Base-by-base conservation (phyloP, 2,113 vertebrate genomes). In the Charadrius vociferus region DNA sequence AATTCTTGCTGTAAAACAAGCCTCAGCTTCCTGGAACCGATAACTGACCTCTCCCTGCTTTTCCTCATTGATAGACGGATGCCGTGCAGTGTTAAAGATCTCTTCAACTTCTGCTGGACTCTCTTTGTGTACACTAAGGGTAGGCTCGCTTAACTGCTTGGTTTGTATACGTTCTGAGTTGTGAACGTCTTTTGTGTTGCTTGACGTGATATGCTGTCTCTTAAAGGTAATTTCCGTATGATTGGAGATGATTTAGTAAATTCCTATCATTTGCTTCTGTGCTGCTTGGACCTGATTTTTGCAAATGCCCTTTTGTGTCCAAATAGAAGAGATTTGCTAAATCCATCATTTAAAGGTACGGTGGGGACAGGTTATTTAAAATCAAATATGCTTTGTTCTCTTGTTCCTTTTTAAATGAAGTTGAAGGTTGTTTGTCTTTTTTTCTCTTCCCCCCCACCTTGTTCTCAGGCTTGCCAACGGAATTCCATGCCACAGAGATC, bases 21-120 rank as follows among this genome's bases (percentile, higher is more conserved):
- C 4, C 56, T 34, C 47, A 26, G 15, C 65, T 72, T 86, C 74
- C 67, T 85, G 41, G 30, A 59, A 37, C 16, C 74, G 61, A 43
- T 61, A n/a, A 24, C 53, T 92, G 87, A 86, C 13, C 56, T 79
- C 32, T 81, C 7, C 20, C 27, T 27, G 2, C 7, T 89, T 82
- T 84, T 74, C 73, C 58, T 70, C 5, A 0, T 43, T 77, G 90
- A 70, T 65, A 99, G 99, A 43, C 98, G 98, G 13, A 95, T 99
- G 85, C 99, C 99, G 2, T 99, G 99, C 73, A 98, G 98, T 45
- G 97, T 98, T 95, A 99, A 97, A 74, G 99, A 99, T 83, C 99
- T 99, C 72, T 99, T 99, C 98, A 99, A 99, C 96, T 99, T 99
- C 98, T 99, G 99, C 97, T 99, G 99, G 99, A 99, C 99, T 7